Conservation (phyloP, 1,140 invertebrate species). For the Camponotus pennsylvanicus region DNA sequence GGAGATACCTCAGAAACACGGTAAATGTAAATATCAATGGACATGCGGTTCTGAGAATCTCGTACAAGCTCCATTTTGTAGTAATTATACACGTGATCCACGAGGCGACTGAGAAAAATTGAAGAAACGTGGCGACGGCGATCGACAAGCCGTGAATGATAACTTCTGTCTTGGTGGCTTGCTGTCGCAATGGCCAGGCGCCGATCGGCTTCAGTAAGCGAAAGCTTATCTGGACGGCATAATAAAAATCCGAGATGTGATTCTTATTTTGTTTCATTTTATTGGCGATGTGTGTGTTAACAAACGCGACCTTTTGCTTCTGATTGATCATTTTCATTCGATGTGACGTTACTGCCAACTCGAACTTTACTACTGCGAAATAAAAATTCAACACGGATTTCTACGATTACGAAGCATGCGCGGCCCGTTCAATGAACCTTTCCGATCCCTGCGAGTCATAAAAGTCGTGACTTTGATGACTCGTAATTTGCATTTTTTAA, state of each 20-base stretch:
- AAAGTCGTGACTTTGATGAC: slow-evolving; percentile 27
- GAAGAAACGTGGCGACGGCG: neutral
- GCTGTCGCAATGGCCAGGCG: slow-evolving; percentile 33
- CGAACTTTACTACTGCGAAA: too few species aligned
- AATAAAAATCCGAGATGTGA: slow-evolving; percentile 16
- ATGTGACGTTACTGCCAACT: too few species aligned
- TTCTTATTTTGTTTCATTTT: too few species aligned
- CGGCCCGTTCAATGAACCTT: slow-evolving; percentile 16
- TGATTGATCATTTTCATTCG: too few species aligned
- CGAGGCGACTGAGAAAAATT: slow-evolving; percentile 28
- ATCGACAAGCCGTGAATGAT: neutral
- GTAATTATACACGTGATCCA: slow-evolving; percentile 46
- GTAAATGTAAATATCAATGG: slow-evolving; percentile 76
- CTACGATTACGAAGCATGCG: slow-evolving; percentile 21
- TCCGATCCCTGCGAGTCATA: neutral
- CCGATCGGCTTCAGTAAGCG: slow-evolving; percentile 55
- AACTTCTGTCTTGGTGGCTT: neutral
- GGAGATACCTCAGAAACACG: slow-evolving; percentile 74
- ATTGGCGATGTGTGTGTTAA: too few species aligned
- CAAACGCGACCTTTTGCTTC: too few species aligned
- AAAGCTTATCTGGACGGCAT: slow-evolving; percentile 19
- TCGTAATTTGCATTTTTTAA: slow-evolving; percentile 52
- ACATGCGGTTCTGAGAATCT: slow-evolving; percentile 73
- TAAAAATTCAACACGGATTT: neutral
- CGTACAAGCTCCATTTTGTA: slow-evolving; percentile 64